Evolutionary conservation across 2,113 vertebrate species (phyloP), one percentile per base, ranked within the genome.

Genomic region (Barbus barbus): DNA sequence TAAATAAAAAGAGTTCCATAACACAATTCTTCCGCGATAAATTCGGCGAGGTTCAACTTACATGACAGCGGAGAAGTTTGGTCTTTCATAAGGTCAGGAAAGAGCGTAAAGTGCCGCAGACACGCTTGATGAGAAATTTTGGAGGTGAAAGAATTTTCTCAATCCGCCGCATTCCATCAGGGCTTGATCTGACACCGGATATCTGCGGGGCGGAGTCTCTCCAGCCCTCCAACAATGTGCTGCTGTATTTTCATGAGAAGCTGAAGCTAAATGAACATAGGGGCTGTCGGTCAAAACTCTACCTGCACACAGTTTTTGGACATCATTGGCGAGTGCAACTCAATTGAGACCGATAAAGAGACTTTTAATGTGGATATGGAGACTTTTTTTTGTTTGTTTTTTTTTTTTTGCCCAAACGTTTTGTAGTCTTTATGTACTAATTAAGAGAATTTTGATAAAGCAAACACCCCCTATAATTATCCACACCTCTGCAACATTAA

Each of bases 11-110:
- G 31, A n/a, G 53, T 56, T 18, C 7, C 12, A 6, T 14, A 56
- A 20, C 1, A 46, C 60, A 72, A 7, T 22, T 20, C 16, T 44
- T 48, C 18, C 38, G 26, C 41, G 38, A 28, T 3, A 20, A 9
- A 67, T 48, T n/a, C 20, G 4, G 16, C 3, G 5, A 46, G 24
- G 11, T 36, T 44, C 33, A 69, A 18, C 94, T 94, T 87, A 95
- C 94, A 93, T 6, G 93, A 92, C 87, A 93, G 69, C 31, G 88
- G 31, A 67, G 90, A 88, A 4, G 91, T 90, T 91, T 91, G 94
- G 89, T 94, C 94, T 93, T 94, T 94, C 93, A 94, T 94, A 75
- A 5, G 87, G 91, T 84, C 46, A 28, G 26, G 6, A 38, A 48
- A 20, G n/a, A 53, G 76, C 26, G 61, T 16, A 41, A 58, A 48